Evolutionary conservation across 2,113 vertebrate genomes (phyloP).

Genomic region (Strix aluco): DNA sequence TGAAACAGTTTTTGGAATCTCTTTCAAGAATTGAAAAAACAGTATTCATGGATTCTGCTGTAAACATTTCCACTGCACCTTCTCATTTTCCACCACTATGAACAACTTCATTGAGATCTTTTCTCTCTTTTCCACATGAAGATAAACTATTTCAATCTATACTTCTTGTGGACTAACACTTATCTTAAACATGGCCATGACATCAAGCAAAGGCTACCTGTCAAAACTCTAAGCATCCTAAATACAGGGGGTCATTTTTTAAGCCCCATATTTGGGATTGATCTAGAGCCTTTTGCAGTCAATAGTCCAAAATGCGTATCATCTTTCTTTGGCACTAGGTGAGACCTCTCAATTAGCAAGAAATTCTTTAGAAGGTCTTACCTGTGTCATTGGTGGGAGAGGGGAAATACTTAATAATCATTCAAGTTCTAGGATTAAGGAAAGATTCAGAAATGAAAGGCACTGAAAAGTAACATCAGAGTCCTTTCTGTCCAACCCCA

Average conservation of each 20-base stretch:
- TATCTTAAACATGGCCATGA: not conserved
- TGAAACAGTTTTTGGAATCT: not conserved
- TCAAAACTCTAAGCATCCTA: not conserved
- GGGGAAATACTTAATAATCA: not conserved
- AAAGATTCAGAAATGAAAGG: not conserved
- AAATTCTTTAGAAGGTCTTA: not conserved
- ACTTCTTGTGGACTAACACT: not conserved
- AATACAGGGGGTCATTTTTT: not conserved
- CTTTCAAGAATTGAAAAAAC: not conserved
- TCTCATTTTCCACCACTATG: not conserved
- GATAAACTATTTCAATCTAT: not conserved
- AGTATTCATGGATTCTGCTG: not conserved
- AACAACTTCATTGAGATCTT: not conserved
- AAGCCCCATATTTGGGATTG: not conserved
- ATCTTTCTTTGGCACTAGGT: not conserved
- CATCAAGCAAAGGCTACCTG: not conserved
- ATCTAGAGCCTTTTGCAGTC: not conserved
- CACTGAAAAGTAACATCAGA: not conserved
- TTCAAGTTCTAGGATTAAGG: not conserved
- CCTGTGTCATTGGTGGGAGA: not conserved
- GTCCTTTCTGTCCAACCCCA: not conserved
- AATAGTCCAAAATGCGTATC: not conserved
- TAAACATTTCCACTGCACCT: fast-evolving
- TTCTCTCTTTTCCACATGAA: not conserved
- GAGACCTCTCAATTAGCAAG: not conserved